Percentiles rank a stretch among this genome's conserved stretches.
Conservation (phyloP, 2,888 invertebrate species). For the Mythimna vitellina region DNA sequence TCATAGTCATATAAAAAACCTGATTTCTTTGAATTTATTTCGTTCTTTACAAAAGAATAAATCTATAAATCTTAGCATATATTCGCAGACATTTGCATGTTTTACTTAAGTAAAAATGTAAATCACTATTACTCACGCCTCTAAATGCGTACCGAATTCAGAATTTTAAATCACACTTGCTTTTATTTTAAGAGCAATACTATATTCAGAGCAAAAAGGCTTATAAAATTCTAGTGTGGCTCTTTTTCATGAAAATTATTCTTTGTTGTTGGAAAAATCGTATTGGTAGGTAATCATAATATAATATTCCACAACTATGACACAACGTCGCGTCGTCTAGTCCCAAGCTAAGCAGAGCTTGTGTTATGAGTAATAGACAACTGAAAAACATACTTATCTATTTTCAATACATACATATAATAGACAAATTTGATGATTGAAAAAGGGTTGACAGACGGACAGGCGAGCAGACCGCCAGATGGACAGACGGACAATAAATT, state of each 20-base stretch:
- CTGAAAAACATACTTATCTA: no score
- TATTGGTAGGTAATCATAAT: not conserved
- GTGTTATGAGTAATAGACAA: no score
- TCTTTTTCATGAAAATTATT: constrained; percentile 7
- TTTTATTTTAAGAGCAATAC: constrained; percentile 21
- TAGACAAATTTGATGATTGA: no score
- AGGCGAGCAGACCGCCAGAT: no score
- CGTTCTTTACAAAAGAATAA: not conserved
- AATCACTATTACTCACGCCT: constrained; percentile 35
- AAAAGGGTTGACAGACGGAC: no score
- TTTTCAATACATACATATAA: no score
- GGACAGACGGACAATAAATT: no score
- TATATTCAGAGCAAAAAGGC: constrained; percentile 13
- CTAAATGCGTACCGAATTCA: constrained; percentile 16
- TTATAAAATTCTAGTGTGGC: constrained; percentile 15
- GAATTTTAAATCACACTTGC: constrained; percentile 31
- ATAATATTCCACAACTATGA: no score
- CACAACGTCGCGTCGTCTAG: no score
- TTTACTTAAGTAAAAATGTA: constrained; percentile 24
- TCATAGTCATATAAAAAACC: not conserved
- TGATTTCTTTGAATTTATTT: not conserved
- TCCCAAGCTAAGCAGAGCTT: no score
- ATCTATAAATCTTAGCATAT: not conserved
- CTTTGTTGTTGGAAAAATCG: constrained; percentile 1
- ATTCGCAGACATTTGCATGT: constrained; percentile 26